phyloP scores from a whole-genome alignment of 2,113 vertebrate species.

The Plecturocebus donacophilus region DNA sequence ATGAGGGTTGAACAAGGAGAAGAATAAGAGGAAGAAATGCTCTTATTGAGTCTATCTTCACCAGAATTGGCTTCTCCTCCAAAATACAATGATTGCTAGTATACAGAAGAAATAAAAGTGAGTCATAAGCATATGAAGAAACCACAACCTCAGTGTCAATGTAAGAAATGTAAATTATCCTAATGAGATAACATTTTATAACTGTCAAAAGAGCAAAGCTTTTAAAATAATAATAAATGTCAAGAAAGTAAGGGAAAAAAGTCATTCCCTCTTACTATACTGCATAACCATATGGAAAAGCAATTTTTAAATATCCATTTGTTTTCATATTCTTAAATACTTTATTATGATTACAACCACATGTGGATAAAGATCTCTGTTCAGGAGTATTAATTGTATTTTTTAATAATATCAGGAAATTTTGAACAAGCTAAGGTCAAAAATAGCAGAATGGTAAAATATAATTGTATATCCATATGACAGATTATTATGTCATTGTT shows the following conservation, averaged over 20 bases:
- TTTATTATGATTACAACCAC: not conserved
- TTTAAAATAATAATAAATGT: not conserved
- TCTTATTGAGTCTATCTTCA: not conserved
- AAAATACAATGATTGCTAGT: not conserved
- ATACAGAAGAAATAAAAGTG: conserved; percentile 2
- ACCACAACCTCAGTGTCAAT: not conserved
- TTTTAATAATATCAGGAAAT: not conserved
- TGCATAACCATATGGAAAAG: not conserved
- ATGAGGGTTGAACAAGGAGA: not conserved
- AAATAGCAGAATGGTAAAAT: not conserved
- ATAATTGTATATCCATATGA: not conserved
- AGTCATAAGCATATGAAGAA: not conserved
- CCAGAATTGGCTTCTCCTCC: not conserved
- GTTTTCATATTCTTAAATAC: not conserved
- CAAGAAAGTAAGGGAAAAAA: not conserved
- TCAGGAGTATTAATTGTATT: not conserved
- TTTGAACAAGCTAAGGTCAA: not conserved
- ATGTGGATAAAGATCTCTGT: not conserved
- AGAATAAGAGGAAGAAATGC: not conserved
- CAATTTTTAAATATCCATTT: not conserved
- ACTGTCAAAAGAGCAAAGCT: not conserved
- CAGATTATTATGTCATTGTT: not conserved
- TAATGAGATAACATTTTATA: not conserved
- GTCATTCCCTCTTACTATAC: not conserved
- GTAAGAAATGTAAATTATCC: not conserved